phyloP scores from a whole-genome alignment of 2,888 invertebrate genomes.

The Thera obeliscata region DNA sequence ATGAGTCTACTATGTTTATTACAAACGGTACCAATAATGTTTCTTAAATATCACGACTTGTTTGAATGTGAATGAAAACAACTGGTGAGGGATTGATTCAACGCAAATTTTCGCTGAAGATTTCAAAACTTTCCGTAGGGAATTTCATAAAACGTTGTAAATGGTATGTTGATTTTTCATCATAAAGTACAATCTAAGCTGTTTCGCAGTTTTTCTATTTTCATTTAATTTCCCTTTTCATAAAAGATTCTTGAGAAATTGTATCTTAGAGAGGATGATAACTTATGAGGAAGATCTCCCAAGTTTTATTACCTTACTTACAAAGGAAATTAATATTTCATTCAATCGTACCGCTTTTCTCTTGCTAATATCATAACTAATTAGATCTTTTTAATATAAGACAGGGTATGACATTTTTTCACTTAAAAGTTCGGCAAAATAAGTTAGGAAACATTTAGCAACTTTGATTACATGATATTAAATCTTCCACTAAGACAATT shows the following conservation, averaged over 20 bases:
- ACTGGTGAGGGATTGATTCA: slow-evolving; percentile 2
- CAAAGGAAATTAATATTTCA: slow-evolving; percentile 29
- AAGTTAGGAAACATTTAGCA: background rate
- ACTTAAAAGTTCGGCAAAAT: background rate
- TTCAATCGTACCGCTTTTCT: slow-evolving; percentile 22
- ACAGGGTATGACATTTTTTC: slow-evolving; percentile 15
- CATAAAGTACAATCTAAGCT: slow-evolving; percentile 9
- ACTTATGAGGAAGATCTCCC: slow-evolving; percentile 19
- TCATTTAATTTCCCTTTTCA: slow-evolving; percentile 17
- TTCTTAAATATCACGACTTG: slow-evolving; percentile 39
- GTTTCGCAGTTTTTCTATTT: slow-evolving; percentile 9
- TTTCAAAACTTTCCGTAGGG: slow-evolving; percentile 1
- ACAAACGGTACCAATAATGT: slow-evolving; percentile 38
- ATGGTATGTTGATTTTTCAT: slow-evolving; percentile 19
- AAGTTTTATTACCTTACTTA: slow-evolving; percentile 25
- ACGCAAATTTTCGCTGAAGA: slow-evolving; percentile 4
- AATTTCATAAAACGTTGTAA: slow-evolving; percentile 15
- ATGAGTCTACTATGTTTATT: slow-evolving; percentile 38
- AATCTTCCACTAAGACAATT: too few relatives aligned
- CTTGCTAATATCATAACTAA: slow-evolving; percentile 10
- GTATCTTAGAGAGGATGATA: slow-evolving; percentile 6
- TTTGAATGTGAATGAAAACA: slow-evolving; percentile 29
- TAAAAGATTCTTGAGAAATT: slow-evolving; percentile 18
- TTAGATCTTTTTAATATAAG: slow-evolving; percentile 8
- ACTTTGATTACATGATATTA: too few relatives aligned